Base-by-base conservation (phyloP, 2,797 vertebrate genomes). In the Graptemys geographica region DNA sequence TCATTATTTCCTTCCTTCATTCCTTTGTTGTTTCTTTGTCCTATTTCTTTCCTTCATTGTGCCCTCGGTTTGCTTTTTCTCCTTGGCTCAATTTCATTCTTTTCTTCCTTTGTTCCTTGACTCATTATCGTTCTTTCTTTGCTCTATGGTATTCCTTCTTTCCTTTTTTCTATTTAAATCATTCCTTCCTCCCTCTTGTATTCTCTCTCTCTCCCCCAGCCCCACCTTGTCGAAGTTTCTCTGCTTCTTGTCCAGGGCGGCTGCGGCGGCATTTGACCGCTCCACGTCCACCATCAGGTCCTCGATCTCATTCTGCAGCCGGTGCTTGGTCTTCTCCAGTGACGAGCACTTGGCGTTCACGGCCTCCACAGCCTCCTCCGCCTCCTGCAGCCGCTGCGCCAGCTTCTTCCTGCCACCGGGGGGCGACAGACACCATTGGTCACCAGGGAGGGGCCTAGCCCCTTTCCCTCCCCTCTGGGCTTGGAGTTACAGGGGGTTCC, bases 241-340 rank as follows among this genome's bases (percentile, higher is more conserved):
- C 90, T 99, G 99, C 89, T 99, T 99, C 92, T 99, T 99, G 98
- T 99, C 99, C 79, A 99, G 96, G 18, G 98, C 97, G 0, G 99
- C 98, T 0, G 99, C 99, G 0, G 99, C 99, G 0, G 99, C 99
- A 1, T 99, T 99, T 0, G 99, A 99, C 44, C 99, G 96, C 91
- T 99, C 99, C 6, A 99, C 97, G 7, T 99, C 99, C 12, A 99
- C 98, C 99, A 99, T 99, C 23, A 99, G 98, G 96, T 99, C 99
- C 96, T 99, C 99, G 0, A 99, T 99, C 97, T 99, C 99, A 4
- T 98, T 99, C 97, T 99, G 99, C 81, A 99, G 98, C 1, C 99
- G 98, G 94, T 99, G 99, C 88, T 99, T 99, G 88, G 99, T 99
- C 97, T 99, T 99, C 95, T 99, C 99, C 51, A 99, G 97, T 0